phyloP scores from a whole-genome alignment of 2,888 invertebrate species.

The Tanypteryx hageni region DNA sequence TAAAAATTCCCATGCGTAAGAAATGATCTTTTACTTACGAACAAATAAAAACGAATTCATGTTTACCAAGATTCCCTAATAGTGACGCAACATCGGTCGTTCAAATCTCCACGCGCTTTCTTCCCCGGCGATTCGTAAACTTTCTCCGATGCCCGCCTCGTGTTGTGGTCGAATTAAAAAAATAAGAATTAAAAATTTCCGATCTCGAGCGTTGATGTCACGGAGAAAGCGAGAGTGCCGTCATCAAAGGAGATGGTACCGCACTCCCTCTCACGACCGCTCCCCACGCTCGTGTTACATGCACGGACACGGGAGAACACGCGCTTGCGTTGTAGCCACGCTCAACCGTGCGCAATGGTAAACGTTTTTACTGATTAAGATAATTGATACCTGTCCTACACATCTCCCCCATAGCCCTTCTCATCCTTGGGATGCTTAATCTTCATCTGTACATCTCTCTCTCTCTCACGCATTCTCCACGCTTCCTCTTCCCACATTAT shows the following conservation, averaged over 20 bases:
- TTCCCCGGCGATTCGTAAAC: conserved; percentile 48
- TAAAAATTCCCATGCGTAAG: background rate
- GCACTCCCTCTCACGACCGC: background rate
- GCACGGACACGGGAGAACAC: background rate
- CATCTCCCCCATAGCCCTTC: background rate
- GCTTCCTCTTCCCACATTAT: background rate
- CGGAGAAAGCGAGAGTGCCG: conserved; percentile 40
- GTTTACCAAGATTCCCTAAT: background rate
- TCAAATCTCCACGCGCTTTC: conserved; percentile 18
- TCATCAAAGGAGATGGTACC: conserved; percentile 23
- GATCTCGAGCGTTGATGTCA: background rate
- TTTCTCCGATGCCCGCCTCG: conserved; percentile 39
- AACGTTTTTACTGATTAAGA: background rate
- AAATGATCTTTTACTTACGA: background rate
- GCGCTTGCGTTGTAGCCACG: background rate
- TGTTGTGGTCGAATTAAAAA: conserved; percentile 5
- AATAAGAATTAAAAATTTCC: conserved; percentile 35
- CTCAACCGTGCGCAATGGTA: conserved; percentile 3
- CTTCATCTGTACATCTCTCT: too few relatives aligned
- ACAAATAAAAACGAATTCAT: background rate
- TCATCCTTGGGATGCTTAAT: background rate
- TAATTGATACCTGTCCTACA: conserved; percentile 42
- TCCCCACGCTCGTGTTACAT: background rate
- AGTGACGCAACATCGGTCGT: conserved; percentile 1
- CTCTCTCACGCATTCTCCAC: too few relatives aligned